Conservation (phyloP, 2,113 vertebrate species). For the Chaetodon auriga region DNA sequence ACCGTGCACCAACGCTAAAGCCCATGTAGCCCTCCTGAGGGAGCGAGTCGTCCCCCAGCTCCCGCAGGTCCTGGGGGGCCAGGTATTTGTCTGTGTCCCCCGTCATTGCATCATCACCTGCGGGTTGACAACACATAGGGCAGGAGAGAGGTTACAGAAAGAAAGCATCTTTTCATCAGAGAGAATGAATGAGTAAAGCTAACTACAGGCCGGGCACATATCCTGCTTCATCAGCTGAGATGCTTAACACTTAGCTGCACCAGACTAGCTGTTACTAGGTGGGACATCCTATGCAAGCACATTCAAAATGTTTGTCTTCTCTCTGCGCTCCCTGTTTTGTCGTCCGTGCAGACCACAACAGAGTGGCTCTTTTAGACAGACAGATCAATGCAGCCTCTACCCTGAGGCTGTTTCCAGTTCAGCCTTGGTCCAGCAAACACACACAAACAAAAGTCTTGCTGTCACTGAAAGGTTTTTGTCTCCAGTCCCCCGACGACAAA, state of each 20-base stretch:
- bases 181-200: background rate
- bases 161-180: background rate
- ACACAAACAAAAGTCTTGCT: slow-evolving; percentile 54
- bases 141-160: background rate
- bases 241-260: background rate
- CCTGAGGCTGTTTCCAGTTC: slow-evolving; percentile 61
- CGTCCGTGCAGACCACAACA: slow-evolving; percentile 1
- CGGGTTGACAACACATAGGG: slow-evolving; percentile 17
- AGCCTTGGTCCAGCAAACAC: slow-evolving; percentile 34
- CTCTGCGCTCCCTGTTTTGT: background rate
- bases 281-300: background rate
- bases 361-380: slow-evolving; percentile 28
- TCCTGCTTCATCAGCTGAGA: background rate
- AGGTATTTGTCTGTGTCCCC: slow-evolving; percentile 97
- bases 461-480: slow-evolving; percentile 52
- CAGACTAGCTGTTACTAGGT: no score
- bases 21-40: slow-evolving; percentile 97
- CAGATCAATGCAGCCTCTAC: slow-evolving; percentile 61
- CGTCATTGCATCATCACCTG: slow-evolving; percentile 98
- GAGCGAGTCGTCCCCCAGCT: slow-evolving; percentile 96
- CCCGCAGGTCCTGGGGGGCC: slow-evolving; percentile 95
- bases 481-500: background rate
- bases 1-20: slow-evolving; percentile 95
- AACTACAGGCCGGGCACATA: no score
- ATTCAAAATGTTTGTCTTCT: background rate